Evolutionary conservation across 2,888 invertebrate species (phyloP).

Genomic region (Idaea dimidiata): DNA sequence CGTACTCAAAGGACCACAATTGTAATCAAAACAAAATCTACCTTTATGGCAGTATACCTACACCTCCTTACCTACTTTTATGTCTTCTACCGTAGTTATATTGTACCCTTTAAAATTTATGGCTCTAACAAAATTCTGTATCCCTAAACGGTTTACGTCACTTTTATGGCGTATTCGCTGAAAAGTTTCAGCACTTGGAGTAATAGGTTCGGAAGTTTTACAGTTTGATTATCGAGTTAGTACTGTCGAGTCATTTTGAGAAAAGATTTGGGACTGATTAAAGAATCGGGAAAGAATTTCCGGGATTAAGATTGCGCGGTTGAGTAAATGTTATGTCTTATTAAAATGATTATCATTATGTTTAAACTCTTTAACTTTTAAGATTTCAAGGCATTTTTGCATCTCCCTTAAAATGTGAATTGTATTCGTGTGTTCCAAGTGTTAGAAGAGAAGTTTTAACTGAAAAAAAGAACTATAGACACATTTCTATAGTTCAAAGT

Average conservation of each 20-base stretch:
- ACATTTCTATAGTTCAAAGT: too few relatives aligned
- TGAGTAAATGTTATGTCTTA: slow-evolving; percentile 7
- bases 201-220: slow-evolving; percentile 15
- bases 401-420: too few relatives aligned
- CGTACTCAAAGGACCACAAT: neutral
- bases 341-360: neutral
- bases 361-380: too few relatives aligned
- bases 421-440: too few relatives aligned
- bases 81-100: neutral
- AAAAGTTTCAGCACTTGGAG: slow-evolving; percentile 22
- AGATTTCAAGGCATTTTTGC: too few relatives aligned
- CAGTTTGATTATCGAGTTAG: neutral
- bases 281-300: neutral
- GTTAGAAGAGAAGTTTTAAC: too few relatives aligned
- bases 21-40: neutral
- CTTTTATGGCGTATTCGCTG: slow-evolving; percentile 22
- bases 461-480: too few relatives aligned
- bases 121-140: slow-evolving; percentile 9
- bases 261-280: neutral
- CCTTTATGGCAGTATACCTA: neutral
- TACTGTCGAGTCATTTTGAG: neutral
- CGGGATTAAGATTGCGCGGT: neutral
- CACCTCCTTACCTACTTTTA: neutral
- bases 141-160: slow-evolving; percentile 21
- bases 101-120: neutral